These are phyloP conservation scores for Frieseomelitta varia DNA, from an alignment of 1,140 invertebrate species.

Conservation along the genomic window DNA sequence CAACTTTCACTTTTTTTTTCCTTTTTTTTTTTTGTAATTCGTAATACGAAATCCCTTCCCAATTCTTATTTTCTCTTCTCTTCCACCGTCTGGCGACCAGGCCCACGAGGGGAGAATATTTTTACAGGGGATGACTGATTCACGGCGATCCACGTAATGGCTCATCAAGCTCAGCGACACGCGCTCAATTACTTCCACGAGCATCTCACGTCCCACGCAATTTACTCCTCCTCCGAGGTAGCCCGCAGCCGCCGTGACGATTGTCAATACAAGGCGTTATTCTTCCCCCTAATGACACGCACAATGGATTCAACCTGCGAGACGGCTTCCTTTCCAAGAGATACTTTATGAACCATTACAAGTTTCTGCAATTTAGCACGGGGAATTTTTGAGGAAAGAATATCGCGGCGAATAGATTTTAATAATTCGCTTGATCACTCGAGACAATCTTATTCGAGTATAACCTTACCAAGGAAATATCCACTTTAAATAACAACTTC, in stretches of 20 bases:
- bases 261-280: slow-evolving; percentile 20
- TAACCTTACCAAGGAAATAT: background rate
- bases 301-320: slow-evolving; percentile 6
- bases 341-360: background rate
- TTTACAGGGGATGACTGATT: slow-evolving; percentile 55
- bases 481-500: background rate
- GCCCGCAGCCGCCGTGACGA: background rate
- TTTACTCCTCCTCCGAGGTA: slow-evolving; percentile 48
- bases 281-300: slow-evolving; percentile 3
- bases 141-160: slow-evolving; percentile 60
- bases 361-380: background rate
- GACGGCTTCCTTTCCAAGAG: no score
- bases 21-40: background rate
- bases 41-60: background rate
- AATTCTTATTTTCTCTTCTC: background rate
- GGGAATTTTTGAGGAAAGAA: background rate
- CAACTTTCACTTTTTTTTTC: no score
- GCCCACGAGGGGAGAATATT: slow-evolving; percentile 28
- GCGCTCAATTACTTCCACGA: slow-evolving; percentile 61
- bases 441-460: no score
- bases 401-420: no score
- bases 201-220: slow-evolving; percentile 55
- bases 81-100: slow-evolving; percentile 19
- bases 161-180: slow-evolving; percentile 58
- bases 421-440: no score